These are phyloP conservation scores for Electrophaes corylata DNA, from an alignment of 2,888 invertebrate species.

Conservation along the genomic window DNA sequence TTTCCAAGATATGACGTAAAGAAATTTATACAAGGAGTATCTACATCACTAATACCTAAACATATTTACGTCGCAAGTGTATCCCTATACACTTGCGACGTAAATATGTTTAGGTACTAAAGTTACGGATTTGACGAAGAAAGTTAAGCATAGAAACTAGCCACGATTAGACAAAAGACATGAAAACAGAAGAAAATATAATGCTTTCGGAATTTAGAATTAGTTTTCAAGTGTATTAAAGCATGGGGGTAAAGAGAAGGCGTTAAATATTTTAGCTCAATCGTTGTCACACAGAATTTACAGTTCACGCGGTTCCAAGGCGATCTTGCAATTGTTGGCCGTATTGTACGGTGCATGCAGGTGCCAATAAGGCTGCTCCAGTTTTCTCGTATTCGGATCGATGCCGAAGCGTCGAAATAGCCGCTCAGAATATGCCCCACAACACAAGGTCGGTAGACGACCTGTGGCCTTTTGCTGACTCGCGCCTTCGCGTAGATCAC, in stretches of 20 bases:
- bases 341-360: slow-evolving; percentile 60
- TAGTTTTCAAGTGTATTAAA: not conserved
- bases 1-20: slow-evolving; percentile 15
- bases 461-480: slow-evolving; percentile 69
- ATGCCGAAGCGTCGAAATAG: slow-evolving; percentile 71
- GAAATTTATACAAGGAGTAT: slow-evolving; percentile 6
- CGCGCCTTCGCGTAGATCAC: slow-evolving; percentile 47
- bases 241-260: not conserved
- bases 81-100: no score
- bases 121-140: not conserved
- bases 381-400: slow-evolving; percentile 63
- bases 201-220: not conserved
- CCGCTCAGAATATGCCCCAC: slow-evolving; percentile 64
- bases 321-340: slow-evolving; percentile 65
- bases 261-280: slow-evolving; percentile 31
- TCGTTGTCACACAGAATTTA: slow-evolving; percentile 34
- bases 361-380: slow-evolving; percentile 76
- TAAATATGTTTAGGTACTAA: not conserved
- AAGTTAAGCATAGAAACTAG: not conserved
- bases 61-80: slow-evolving; percentile 36
- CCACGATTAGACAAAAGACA: not conserved
- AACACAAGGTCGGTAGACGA: slow-evolving; percentile 70
- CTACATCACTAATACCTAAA: slow-evolving; percentile 28
- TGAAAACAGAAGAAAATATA: not conserved
- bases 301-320: slow-evolving; percentile 41